Base-by-base conservation (phyloP, 2,797 vertebrate genomes). In the Meda fulgida region DNA sequence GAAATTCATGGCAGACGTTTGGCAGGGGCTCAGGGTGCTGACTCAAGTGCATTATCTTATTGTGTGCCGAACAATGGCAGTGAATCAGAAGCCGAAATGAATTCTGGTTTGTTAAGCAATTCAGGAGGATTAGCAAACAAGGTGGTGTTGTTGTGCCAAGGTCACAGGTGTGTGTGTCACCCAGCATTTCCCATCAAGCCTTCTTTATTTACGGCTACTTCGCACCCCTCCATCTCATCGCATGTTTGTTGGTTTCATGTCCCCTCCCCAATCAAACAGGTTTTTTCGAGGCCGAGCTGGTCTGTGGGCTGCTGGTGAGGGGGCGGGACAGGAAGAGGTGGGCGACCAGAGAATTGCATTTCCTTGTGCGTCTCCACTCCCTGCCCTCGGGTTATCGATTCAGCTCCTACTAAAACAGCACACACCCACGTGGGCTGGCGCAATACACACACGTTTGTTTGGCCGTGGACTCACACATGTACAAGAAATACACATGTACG, bases 321-420 rank as follows among this genome's bases (percentile, higher is more conserved):
- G 69, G 94, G 93, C 92, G 91, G 92, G 92, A 90, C 94, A 95
- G 95, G 95, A 96, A 95, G 94, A 88, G 91, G 94, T 95, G 95
- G 95, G 95, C 93, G 93, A 93, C 92, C 90, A 93, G 93, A 90
- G 92, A 95, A 94, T 93, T 94, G 94, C 93, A 94, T 95, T 96
- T 96, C 94, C 95, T 92, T 89, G 94, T 93, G 93, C 94, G 92
- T 93, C 92, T 93, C 92, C 93, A 88, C 93, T 94, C 89, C 91
- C 89, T 93, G 93, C 92, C 94, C 93, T 93, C 93, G 92, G 94
- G 94, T 95, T 94, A 95, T 94, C 93, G 95, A 94, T 93, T 91
- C 92, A 93, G 92, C 92, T 92, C 92, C 89, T 86, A 91, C 91
- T 93, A 93, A 93, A 93, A 94, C 92, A 94, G 93, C 90, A 92